These are phyloP conservation scores for Hycleus phaleratus DNA, from an alignment of 1,140 invertebrate species.

Conservation along the genomic window DNA sequence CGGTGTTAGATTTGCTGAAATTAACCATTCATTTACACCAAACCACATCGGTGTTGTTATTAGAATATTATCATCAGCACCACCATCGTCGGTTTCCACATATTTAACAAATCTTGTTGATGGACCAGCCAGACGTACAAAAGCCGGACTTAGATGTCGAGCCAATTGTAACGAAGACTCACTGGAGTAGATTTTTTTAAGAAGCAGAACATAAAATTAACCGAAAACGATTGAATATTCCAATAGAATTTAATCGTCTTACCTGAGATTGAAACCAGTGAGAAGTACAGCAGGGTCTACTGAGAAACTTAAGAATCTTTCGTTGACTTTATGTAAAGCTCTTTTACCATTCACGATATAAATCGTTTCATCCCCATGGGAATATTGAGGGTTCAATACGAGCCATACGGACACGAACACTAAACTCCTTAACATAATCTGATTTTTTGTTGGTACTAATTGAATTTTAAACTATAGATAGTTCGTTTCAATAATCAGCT, in stretches of 20 bases:
- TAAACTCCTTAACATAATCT: too few species aligned
- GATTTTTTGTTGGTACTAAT: too few species aligned
- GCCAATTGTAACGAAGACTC: constrained; percentile 48
- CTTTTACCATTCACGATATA: constrained; percentile 28
- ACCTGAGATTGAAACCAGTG: constrained; percentile 41
- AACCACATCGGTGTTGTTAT: constrained; percentile 40
- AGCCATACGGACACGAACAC: too few species aligned
- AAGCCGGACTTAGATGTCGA: constrained; percentile 51
- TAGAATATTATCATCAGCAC: constrained; percentile 18
- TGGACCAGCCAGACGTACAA: constrained; percentile 51
- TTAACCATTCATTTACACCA: constrained; percentile 44
- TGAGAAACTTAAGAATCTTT: constrained; percentile 56
- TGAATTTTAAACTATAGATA: too few species aligned
- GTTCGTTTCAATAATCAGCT: too few species aligned
- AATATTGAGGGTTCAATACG: neutral
- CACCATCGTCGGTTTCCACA: constrained; percentile 35
- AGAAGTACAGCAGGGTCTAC: constrained; percentile 49
- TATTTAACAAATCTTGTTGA: constrained; percentile 47
- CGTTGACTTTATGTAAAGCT: constrained; percentile 43
- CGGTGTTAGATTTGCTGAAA: constrained; percentile 42
- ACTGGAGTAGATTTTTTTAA: constrained; percentile 31
- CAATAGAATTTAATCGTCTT: neutral
- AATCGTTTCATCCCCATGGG: constrained; percentile 17
- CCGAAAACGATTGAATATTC: constrained; percentile 20
- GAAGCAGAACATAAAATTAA: neutral